These are phyloP conservation scores for Habropoda laboriosa DNA, from an alignment of 1,140 invertebrate genomes.

Conservation along the genomic window DNA sequence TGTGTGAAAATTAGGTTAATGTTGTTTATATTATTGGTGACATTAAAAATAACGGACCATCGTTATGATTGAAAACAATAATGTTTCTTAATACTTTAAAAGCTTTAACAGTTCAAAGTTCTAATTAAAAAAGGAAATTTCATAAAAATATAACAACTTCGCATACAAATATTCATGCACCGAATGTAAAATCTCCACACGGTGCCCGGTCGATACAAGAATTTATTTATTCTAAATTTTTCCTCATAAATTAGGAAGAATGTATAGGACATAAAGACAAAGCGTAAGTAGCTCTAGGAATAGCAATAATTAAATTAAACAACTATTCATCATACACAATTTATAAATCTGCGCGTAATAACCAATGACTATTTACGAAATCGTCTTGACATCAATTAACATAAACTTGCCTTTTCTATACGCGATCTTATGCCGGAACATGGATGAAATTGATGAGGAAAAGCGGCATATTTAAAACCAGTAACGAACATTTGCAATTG, in stretches of 20 bases:
- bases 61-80: neutral
- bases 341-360: slow-evolving; percentile 19
- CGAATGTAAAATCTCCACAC: neutral
- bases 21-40: slow-evolving; percentile 26
- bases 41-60: neutral
- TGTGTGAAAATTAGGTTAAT: slow-evolving; percentile 20
- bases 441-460: slow-evolving; percentile 2
- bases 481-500: neutral
- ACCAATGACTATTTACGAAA: slow-evolving; percentile 38
- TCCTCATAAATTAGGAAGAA: neutral
- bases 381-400: slow-evolving; percentile 50
- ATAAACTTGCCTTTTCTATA: slow-evolving; percentile 44
- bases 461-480: slow-evolving; percentile 47
- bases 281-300: fast-evolving
- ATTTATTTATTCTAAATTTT: slow-evolving; percentile 13
- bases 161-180: neutral
- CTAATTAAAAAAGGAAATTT: neutral
- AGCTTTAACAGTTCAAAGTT: neutral
- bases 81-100: neutral
- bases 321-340: neutral
- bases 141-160: neutral
- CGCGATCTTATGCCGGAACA: slow-evolving; percentile 33
- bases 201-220: neutral
- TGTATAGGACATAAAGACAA: neutral
- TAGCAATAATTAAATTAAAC: neutral